phyloP scores from a whole-genome alignment of 1,140 invertebrate genomes.

The Lordiphosa collinella region DNA sequence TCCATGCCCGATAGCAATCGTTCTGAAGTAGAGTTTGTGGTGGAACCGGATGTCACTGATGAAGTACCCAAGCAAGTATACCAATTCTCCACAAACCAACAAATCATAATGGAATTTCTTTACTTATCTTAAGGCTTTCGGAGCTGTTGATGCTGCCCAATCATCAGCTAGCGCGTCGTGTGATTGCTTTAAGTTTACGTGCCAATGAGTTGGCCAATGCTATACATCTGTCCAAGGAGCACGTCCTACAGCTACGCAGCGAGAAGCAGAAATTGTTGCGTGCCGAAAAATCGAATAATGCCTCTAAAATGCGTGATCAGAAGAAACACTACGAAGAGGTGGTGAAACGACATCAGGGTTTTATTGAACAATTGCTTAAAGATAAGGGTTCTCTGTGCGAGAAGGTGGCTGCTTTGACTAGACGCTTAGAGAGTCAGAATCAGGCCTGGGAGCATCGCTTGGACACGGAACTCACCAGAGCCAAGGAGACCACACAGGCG shows the following conservation, averaged over 20 bases:
- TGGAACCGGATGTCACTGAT: conserved; percentile 75
- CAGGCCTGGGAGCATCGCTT: conserved; percentile 83
- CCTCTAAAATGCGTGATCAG: conserved; percentile 81
- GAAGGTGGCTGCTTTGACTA: conserved; percentile 83
- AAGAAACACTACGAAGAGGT: conserved; percentile 85
- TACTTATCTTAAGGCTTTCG: conserved; percentile 37
- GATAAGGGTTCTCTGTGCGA: conserved; percentile 85
- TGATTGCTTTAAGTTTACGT: conserved; percentile 66
- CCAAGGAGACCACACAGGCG: conserved; percentile 84
- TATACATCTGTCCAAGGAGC: conserved; percentile 76
- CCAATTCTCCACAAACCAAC: too few species aligned
- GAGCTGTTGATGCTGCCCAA: conserved; percentile 78
- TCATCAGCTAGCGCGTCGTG: conserved; percentile 73
- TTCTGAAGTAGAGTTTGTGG: conserved; percentile 72
- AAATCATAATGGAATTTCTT: background rate
- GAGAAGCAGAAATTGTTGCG: conserved; percentile 73
- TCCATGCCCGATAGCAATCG: conserved; percentile 71
- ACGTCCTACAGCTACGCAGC: conserved; percentile 61
- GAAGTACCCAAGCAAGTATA: conserved; percentile 75
- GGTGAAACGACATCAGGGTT: conserved; percentile 85
- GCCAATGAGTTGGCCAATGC: conserved; percentile 79
- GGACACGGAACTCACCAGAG: conserved; percentile 83
- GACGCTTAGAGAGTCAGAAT: conserved; percentile 80
- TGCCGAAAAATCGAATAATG: conserved; percentile 62
- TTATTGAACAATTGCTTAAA: conserved; percentile 85